phyloP scores from a whole-genome alignment of 2,888 invertebrate genomes.

The Parnassius glacialis region DNA sequence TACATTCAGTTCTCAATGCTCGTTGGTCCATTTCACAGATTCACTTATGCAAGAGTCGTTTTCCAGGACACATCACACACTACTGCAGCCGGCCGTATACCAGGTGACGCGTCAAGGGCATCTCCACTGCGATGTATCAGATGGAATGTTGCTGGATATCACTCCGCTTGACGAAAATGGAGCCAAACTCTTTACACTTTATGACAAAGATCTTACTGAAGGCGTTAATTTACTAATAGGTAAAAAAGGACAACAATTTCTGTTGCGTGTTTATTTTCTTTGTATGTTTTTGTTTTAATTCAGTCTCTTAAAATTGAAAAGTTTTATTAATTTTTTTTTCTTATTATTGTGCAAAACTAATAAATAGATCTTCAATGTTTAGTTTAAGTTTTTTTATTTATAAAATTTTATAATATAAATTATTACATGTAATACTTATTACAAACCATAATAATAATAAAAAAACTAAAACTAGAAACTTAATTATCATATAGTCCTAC shows the following conservation, averaged over 20 bases:
- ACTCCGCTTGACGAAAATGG: slow-evolving; percentile 85
- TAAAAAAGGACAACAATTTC: slow-evolving; percentile 37
- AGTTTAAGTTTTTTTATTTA: no score
- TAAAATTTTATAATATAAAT: no score
- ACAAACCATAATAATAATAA: no score
- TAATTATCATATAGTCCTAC: no score
- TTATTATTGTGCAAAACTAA: no score
- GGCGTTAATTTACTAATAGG: slow-evolving; percentile 87
- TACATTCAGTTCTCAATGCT: slow-evolving; percentile 7
- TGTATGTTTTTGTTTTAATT: no score
- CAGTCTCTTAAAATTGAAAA: no score
- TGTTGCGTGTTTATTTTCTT: no score
- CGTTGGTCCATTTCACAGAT: slow-evolving; percentile 18
- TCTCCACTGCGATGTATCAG: slow-evolving; percentile 86
- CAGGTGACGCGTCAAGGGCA: slow-evolving; percentile 86
- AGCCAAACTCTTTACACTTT: slow-evolving; percentile 84
- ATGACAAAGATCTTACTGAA: slow-evolving; percentile 87
- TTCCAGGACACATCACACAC: slow-evolving; percentile 77
- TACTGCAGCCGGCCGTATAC: slow-evolving; percentile 83
- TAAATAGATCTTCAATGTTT: no score
- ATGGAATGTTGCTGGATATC: slow-evolving; percentile 85
- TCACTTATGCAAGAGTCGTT: slow-evolving; percentile 29
- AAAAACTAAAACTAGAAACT: no score
- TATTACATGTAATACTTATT: no score
- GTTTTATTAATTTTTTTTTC: no score